phyloP scores from a whole-genome alignment of 2,113 vertebrate genomes.

The Clarias macrocephalus region DNA sequence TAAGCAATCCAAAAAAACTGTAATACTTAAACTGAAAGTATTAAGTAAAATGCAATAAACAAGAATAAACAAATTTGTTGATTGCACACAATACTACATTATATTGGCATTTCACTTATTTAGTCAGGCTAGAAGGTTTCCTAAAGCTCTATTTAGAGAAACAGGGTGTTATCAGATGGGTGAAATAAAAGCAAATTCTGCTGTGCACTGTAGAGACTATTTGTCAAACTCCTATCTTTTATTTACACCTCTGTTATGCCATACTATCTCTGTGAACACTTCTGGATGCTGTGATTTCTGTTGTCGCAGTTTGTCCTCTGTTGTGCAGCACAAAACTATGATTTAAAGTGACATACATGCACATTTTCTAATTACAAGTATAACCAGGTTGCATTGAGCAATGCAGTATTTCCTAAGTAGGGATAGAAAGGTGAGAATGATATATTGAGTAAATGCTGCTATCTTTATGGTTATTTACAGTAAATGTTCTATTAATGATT shows the following conservation, averaged over 20 bases:
- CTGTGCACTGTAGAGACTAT: background rate
- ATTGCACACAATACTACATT: background rate
- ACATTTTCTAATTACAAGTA: background rate
- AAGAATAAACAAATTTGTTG: background rate
- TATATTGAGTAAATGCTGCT: background rate
- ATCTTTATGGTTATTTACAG: background rate
- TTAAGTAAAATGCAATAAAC: background rate
- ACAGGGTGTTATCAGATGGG: background rate
- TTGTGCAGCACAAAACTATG: background rate
- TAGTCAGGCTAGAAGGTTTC: background rate
- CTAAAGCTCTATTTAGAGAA: background rate
- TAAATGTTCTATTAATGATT: background rate
- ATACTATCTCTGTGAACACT: background rate
- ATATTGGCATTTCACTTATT: background rate
- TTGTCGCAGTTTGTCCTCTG: background rate
- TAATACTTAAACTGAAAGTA: background rate
- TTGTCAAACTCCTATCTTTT: background rate
- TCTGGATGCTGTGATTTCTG: background rate
- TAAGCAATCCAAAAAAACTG: too few relatives aligned
- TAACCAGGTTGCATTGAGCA: background rate
- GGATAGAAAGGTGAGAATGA: background rate
- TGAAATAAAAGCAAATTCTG: background rate
- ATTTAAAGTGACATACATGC: background rate
- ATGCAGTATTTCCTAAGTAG: background rate
- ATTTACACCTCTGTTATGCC: background rate